A percentile compares a stretch with the other conserved stretches of the same genome.
phyloP scores from a whole-genome alignment of 30 jellyfish, hydroid and myxozoan genomes.

The Rhopilema esculentum region DNA sequence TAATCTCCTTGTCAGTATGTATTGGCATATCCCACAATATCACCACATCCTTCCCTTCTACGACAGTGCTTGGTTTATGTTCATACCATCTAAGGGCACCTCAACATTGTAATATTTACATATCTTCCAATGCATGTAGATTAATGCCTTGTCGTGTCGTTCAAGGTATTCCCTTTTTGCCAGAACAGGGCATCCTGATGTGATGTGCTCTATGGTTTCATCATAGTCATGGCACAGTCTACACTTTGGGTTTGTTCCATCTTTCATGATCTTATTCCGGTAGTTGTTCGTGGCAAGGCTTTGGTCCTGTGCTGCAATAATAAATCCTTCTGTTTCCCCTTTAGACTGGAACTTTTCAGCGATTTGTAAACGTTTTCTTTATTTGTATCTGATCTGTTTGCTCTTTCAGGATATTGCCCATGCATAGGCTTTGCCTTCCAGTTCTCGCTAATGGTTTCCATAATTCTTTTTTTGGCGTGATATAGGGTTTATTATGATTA shows the following conservation, averaged over 20 bases:
- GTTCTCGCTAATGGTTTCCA: too few species aligned
- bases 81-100: slow-evolving; percentile 14
- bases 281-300: slow-evolving; percentile 13
- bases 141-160: slow-evolving; percentile 10
- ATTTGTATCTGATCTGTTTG: too few species aligned
- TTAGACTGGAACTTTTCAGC: slow-evolving; percentile 16
- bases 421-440: too few species aligned
- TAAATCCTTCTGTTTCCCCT: slow-evolving; percentile 27
- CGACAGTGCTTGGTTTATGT: neutral
- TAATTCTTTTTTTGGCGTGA: too few species aligned
- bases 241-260: slow-evolving; percentile 6
- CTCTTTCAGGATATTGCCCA: too few species aligned
- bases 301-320: slow-evolving; percentile 25
- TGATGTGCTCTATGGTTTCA: slow-evolving; percentile 33
- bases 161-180: slow-evolving; percentile 24
- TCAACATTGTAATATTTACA: neutral
- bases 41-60: neutral
- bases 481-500: too few species aligned
- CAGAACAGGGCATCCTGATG: slow-evolving; percentile 26
- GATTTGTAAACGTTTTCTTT: too few species aligned
- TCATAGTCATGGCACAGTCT: slow-evolving; percentile 10
- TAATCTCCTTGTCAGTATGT: slow-evolving; percentile 21
- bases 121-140: slow-evolving; percentile 5
- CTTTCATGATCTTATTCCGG: slow-evolving; percentile 23
- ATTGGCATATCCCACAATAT: slow-evolving; percentile 17